A percentile compares a stretch with the other conserved stretches of the same genome.
Evolutionary conservation across 2,797 vertebrate species (phyloP).

Genomic region (Vespertilio murinus): DNA sequence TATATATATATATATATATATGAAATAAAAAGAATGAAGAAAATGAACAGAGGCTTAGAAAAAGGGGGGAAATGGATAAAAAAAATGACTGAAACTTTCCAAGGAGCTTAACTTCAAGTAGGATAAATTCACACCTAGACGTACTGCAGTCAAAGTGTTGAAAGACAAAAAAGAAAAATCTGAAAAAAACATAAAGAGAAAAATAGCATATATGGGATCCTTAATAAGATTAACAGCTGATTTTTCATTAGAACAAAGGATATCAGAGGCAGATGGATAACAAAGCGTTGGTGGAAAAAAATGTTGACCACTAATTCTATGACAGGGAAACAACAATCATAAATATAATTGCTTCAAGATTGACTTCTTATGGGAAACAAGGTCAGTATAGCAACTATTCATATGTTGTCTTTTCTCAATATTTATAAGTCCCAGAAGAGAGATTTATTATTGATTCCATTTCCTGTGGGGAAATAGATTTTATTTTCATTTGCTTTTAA

Average conservation of each 20-base stretch:
- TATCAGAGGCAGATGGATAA: neutral
- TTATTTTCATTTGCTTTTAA: constrained; percentile 19
- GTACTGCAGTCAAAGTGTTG: neutral
- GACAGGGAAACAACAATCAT: neutral
- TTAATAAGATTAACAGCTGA: neutral
- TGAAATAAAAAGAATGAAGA: neutral
- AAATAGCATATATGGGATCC: neutral
- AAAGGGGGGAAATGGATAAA: constrained; percentile 9
- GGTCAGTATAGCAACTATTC: neutral
- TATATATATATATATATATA: too few species aligned
- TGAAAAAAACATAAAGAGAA: constrained; percentile 19
- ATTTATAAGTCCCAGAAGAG: neutral
- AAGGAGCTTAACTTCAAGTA: constrained; percentile 15
- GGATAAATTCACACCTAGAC: neutral
- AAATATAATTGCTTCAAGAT: neutral
- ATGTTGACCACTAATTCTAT: neutral
- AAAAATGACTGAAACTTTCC: constrained; percentile 3
- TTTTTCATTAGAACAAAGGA: neutral
- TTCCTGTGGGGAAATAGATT: constrained; percentile 19
- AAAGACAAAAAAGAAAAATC: constrained; percentile 21
- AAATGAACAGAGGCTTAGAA: neutral
- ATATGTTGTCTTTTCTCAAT: neutral
- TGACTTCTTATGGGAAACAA: neutral
- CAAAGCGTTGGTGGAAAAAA: neutral
- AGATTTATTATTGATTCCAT: constrained; percentile 25